Percentiles rank a stretch among this genome's conserved stretches.
Conservation (phyloP, 2,888 invertebrate genomes). For the Microctonus aethiopoides region DNA sequence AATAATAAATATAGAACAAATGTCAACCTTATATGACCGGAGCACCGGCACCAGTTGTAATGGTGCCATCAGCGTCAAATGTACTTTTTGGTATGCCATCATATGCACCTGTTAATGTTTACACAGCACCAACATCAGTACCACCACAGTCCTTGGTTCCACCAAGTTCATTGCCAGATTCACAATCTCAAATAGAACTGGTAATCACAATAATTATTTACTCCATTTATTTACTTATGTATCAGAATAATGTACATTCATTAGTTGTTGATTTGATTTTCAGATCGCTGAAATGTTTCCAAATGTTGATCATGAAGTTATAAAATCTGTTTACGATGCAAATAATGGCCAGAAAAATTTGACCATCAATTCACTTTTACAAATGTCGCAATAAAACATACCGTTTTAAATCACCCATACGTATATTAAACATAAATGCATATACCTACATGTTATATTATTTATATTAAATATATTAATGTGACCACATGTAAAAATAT, state of each 20-base stretch:
- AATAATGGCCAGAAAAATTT: conserved; percentile 91
- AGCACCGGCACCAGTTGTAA: conserved; percentile 76
- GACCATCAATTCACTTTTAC: conserved; percentile 89
- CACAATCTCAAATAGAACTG: conserved; percentile 74
- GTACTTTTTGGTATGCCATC: conserved; percentile 59
- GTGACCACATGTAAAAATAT: conserved; percentile 88
- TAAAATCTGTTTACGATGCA: conserved; percentile 89
- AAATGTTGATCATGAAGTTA: conserved; percentile 91
- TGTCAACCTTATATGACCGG: conserved; percentile 68
- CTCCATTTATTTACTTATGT: conserved; percentile 11
- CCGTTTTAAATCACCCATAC: neutral
- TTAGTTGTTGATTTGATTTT: conserved; percentile 35
- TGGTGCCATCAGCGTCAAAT: conserved; percentile 72
- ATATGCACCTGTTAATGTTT: conserved; percentile 68
- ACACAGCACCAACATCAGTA: conserved; percentile 67
- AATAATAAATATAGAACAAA: conserved; percentile 46
- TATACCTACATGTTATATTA: neutral
- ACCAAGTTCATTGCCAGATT: conserved; percentile 64
- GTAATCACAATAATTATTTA: no score
- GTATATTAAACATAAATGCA: neutral
- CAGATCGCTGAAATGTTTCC: conserved; percentile 98
- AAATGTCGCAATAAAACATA: conserved; percentile 79
- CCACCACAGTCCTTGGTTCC: conserved; percentile 57
- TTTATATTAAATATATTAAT: conserved; percentile 39
- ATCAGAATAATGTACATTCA: no score